phyloP scores from a whole-genome alignment of 1,140 invertebrate genomes.

The Zaprionus ghesquierei region DNA sequence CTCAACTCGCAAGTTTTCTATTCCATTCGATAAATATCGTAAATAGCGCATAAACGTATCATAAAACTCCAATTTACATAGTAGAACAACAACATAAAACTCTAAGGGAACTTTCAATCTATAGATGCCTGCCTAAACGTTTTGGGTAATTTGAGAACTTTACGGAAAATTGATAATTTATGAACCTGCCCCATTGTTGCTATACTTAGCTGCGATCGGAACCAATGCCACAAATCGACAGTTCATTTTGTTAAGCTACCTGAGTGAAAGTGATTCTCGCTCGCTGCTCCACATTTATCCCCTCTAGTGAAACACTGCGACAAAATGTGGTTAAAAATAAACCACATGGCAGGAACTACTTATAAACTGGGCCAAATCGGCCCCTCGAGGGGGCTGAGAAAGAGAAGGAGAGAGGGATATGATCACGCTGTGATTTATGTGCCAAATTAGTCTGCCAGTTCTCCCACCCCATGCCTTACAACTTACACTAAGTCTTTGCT shows the following conservation, averaged over 20 bases:
- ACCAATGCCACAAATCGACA: background rate
- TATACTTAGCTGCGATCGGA: background rate
- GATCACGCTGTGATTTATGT: constrained; percentile 59
- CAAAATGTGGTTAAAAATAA: constrained; percentile 25
- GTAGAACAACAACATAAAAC: too few relatives aligned
- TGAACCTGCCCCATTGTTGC: background rate
- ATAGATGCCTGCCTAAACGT: too few relatives aligned
- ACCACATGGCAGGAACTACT: background rate
- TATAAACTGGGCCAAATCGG: constrained; percentile 17
- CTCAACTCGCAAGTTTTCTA: background rate
- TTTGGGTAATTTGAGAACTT: background rate
- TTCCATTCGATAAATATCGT: too few relatives aligned
- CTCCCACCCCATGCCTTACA: background rate
- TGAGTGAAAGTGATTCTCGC: too few relatives aligned
- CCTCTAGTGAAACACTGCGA: background rate
- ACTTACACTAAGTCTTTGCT: constrained; percentile 9
- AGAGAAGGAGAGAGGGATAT: background rate
- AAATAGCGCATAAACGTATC: too few relatives aligned
- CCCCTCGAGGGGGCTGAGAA: background rate
- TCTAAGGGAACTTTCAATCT: too few relatives aligned
- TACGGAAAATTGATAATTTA: background rate
- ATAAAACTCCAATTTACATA: too few relatives aligned
- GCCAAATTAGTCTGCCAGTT: constrained; percentile 54
- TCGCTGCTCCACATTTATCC: too few relatives aligned
- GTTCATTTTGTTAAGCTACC: background rate